phyloP scores from a whole-genome alignment of 2,888 invertebrate species.

The Actias luna region DNA sequence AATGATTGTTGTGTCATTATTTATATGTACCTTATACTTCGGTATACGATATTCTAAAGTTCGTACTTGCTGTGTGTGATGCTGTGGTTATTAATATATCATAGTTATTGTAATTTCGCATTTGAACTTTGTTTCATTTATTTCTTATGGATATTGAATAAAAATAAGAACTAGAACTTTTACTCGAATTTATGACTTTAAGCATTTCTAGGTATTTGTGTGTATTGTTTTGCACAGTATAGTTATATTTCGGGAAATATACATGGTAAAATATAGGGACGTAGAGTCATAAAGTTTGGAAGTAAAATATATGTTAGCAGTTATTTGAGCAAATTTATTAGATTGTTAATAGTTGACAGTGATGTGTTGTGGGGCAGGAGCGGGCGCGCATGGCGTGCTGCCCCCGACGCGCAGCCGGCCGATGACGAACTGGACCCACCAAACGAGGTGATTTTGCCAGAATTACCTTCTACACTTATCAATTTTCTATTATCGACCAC shows the following conservation, averaged over 20 bases:
- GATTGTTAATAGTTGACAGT: conserved; percentile 44
- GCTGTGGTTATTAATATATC: not conserved
- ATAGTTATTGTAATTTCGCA: not conserved
- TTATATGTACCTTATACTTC: not conserved
- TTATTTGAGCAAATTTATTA: not conserved
- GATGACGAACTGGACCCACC: conserved; percentile 74
- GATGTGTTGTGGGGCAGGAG: conserved; percentile 74
- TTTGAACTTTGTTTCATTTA: not conserved
- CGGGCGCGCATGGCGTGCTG: conserved; percentile 72
- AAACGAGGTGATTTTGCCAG: conserved; percentile 81
- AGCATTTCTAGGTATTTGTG: not conserved
- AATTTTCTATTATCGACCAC: conserved; percentile 55
- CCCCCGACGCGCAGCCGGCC: conserved; percentile 64
- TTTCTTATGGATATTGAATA: too few species aligned
- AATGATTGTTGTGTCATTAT: not conserved
- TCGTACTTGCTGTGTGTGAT: too few species aligned
- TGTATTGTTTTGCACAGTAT: not conserved
- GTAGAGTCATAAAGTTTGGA: not conserved
- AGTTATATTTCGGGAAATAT: not conserved
- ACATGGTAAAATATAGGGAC: not conserved
- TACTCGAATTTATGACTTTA: too few species aligned
- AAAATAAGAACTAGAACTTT: too few species aligned
- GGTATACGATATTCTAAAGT: not conserved
- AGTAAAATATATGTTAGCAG: not conserved
- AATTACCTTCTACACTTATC: conserved; percentile 74